Evolutionary conservation across 2,797 vertebrate genomes (phyloP), one percentile per base, ranked within the genome.

Genomic region (Rhinogobio ventralis): DNA sequence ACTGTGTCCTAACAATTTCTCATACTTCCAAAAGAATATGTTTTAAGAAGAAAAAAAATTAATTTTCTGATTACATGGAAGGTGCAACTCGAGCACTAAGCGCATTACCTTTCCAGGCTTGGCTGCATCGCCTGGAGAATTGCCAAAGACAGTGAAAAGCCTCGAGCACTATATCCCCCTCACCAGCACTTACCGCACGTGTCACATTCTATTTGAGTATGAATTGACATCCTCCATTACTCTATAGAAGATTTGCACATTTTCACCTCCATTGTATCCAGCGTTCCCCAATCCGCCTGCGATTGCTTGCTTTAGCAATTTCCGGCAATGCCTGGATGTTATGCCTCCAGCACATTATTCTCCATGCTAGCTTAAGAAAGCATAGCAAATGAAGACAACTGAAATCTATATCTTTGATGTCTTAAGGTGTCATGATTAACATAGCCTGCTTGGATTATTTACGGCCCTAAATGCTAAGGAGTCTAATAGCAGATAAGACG

Each of bases 61-160:
- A 84, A 89, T 87, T 87, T 89, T 86, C 74, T 86, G 86, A 90
- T 89, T 89, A 82, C 84, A 87, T 88, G 81, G 81, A 79, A 84
- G 84, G 78, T 87, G 86, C 69, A 81, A 82, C 77, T 76, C 49
- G 45, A 79, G 85, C 86, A 88, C 69, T 88, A 88, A 88, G 85
- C 81, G 79, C 87, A 90, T 89, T 90, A 89, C 82, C 85, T 89
- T 84, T 79, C 51, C 7, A 20, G 69, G 86, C 55, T 88, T 88
- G 85, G 88, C 87, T 86, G 75, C n/a, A 49, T 89, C 83, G 85
- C 78, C 84, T 87, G 88, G 86, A 86, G 83, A 64, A 42, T 46
- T 81, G 86, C 88, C 89, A 90, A 55, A 39, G 33, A 84, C 51
- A 51, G 17, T 73, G 78, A 57, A 77, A 81, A 89, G 82, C 76